Evolutionary conservation across 53 echinoderm and acorn worm genomes (phyloP).

Genomic region (Paracentrotus lividus): DNA sequence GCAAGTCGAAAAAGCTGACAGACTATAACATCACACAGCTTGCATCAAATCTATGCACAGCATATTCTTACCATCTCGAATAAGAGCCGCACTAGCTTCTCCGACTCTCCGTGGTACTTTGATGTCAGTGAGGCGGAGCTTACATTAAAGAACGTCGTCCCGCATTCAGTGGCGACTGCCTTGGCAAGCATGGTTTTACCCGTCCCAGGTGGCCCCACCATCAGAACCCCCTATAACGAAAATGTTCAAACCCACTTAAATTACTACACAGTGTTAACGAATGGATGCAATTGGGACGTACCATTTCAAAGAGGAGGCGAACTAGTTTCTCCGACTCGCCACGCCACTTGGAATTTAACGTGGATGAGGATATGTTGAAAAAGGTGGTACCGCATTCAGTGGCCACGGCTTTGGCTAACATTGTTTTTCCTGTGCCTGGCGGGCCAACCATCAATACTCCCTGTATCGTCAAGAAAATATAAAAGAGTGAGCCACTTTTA

Average conservation of each 20-base stretch:
- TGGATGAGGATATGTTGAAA: slow-evolving; percentile 94
- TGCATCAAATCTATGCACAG: background rate
- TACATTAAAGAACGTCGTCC: slow-evolving; percentile 99
- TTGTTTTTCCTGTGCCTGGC: slow-evolving; percentile 95
- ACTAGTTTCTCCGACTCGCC: slow-evolving; percentile 96
- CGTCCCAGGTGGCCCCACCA: slow-evolving; percentile 99
- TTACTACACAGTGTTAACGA: slow-evolving; percentile 18
- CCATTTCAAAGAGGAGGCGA: slow-evolving; percentile 97
- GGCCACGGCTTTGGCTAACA: slow-evolving; percentile 95
- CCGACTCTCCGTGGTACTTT: slow-evolving; percentile 99
- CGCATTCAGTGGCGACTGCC: slow-evolving; percentile 98
- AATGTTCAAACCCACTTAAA: slow-evolving; percentile 45
- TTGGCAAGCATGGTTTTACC: slow-evolving; percentile 99
- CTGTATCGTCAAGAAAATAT: slow-evolving; percentile 61
- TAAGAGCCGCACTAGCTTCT: slow-evolving; percentile 93
- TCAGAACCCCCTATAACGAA: slow-evolving; percentile 90
- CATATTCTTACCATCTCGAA: slow-evolving; percentile 96
- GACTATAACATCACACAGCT: background rate
- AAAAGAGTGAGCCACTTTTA: background rate
- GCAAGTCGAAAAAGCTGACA: background rate
- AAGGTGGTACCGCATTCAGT: slow-evolving; percentile 95
- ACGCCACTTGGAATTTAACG: slow-evolving; percentile 91
- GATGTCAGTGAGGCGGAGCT: slow-evolving; percentile 98
- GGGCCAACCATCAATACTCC: slow-evolving; percentile 96
- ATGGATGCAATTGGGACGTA: slow-evolving; percentile 72